These are phyloP conservation scores for Melanotaenia maccullochi DNA, from an alignment of 2,797 vertebrate genomes.

Conservation along the genomic window DNA sequence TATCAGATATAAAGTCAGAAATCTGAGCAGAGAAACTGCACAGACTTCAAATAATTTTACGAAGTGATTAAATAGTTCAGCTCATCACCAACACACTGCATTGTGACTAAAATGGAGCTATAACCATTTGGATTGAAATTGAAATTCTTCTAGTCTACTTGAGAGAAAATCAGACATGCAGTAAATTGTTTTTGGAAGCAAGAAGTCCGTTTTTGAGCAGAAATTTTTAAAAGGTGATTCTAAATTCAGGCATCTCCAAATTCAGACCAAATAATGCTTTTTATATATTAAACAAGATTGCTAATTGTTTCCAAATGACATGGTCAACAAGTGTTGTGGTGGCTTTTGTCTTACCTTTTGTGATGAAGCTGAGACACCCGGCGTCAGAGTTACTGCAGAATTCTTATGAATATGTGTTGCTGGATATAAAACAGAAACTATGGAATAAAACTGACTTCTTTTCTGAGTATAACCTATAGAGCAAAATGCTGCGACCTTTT, in stretches of 20 bases:
- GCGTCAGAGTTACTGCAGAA: background rate
- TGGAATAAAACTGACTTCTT: background rate
- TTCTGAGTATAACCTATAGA: background rate
- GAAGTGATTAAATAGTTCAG: no score
- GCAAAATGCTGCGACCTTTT: conserved; percentile 7
- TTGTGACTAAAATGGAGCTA: no score
- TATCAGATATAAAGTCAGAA: no score
- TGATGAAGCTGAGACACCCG: background rate
- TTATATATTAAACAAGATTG: background rate
- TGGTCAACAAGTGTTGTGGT: background rate
- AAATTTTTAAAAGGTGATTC: background rate
- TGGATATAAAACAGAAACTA: background rate
- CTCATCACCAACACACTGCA: no score
- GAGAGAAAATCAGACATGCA: no score
- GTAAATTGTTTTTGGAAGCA: no score
- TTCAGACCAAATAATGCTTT: background rate
- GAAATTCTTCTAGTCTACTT: no score
- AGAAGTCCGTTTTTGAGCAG: background rate
- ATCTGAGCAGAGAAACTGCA: no score
- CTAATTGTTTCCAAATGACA: background rate
- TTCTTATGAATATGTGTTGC: background rate
- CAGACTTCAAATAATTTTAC: no score
- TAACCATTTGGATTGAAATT: no score
- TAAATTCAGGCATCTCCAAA: background rate
- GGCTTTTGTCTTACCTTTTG: conserved; percentile 43